phyloP scores from a whole-genome alignment of 2,797 vertebrate species.

The Tauraco hartlaubi region DNA sequence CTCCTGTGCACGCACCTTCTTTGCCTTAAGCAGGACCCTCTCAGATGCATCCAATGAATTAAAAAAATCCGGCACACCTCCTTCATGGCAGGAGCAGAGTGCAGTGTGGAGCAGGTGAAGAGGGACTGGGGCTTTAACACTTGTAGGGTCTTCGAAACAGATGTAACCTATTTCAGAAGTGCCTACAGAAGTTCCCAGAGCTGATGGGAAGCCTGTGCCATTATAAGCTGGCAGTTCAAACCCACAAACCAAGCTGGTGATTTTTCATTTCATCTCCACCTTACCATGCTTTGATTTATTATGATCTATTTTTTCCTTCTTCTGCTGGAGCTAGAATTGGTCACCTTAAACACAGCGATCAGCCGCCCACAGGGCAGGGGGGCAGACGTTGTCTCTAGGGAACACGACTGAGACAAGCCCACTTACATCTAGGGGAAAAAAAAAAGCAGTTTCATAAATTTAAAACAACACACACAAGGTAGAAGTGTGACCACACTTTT shows the following conservation, averaged over 20 bases:
- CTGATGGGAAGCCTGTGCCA: not conserved
- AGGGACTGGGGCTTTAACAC: not conserved
- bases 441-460: constrained; percentile 53
- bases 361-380: not conserved
- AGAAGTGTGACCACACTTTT: constrained; percentile 68
- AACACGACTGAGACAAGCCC: constrained; percentile 30
- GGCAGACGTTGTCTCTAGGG: constrained; percentile 11
- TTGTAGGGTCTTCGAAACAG: not conserved
- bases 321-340: not conserved
- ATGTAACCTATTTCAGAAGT: not conserved
- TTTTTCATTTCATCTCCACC: constrained; percentile 30
- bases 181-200: not conserved
- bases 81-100: not conserved
- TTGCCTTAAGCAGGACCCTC: not conserved
- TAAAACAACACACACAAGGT: constrained; percentile 53
- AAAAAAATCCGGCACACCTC: not conserved
- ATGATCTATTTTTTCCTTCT: not conserved
- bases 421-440: constrained; percentile 2
- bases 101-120: fast-evolving
- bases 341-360: not conserved
- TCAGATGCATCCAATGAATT: not conserved
- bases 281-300: constrained; percentile 29
- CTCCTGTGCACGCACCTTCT: not conserved
- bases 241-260: not conserved
- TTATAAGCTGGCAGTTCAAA: constrained; percentile 22